Base-by-base conservation (phyloP, 35 echinoderm and acorn worm species). In the Apostichopus parvimensis region DNA sequence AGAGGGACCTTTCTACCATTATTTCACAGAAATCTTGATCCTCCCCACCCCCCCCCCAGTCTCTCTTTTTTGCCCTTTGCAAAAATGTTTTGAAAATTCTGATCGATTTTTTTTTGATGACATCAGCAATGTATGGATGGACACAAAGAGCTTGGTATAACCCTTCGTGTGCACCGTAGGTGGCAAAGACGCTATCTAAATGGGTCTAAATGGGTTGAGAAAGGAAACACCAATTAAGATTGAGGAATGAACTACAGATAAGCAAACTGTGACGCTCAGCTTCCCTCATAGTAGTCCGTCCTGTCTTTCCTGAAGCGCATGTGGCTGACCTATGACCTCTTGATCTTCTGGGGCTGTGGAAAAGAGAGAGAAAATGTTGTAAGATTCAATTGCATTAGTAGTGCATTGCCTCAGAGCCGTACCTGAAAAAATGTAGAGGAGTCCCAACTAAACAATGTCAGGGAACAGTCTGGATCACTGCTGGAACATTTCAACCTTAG, bases 261-360 rank as follows among this genome's bases (percentile, higher is more conserved):
- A 53, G 79, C 34, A 12, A 57, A 53, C 55, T 82, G 45, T 57
- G 79, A 24, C 54, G 79, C 45, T 82, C 79, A 18, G 71, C 15
- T 75, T 20, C 71, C 71, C 20, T 92, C 82, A 94, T 68, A 94
- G 86, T 15, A 94, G 87, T 22, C 92, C 92, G 1, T 90, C 66
- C 54, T 80, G 72, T 68, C 87, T 94, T 70, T 94, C 92, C 57
- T 79, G 85, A 55, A 94, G 71, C 28, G 92, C 92, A 56, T 94
- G 92, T 94, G 92, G 92, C 20, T 94, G 88, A 45, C 92, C 92
- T 77, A 94, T 82, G 57, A 94, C 73, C 87, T 94, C 92, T 13
- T 83, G 65, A 70, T 94, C 92, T 53, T 86, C 92, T 25, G 92
- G 92, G 53, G 77, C 92, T 94, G 76, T 12, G 28, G 75, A 80